Percentiles rank a stretch among this genome's conserved stretches.
These are phyloP conservation scores for Rattus norvegicus DNA, from an alignment of 2,113 vertebrate species.

Conservation along the genomic window GRCr8 NC_086021.1:187830001-187830500, in stretches of 20 bases:
- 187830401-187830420: neutral
- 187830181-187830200: accelerated
- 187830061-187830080: accelerated
- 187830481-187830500: neutral
- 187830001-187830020: neutral
- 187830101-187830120: neutral
- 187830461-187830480: neutral
- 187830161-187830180: neutral
- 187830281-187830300: accelerated
- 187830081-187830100: neutral
- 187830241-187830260: neutral
- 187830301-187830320: neutral
- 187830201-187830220: neutral
- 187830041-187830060: accelerated
- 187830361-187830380: neutral
- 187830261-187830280: neutral
- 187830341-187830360: neutral
- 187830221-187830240: neutral
- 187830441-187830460: neutral
- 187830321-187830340: neutral
- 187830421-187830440: neutral
- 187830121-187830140: neutral
- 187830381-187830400: neutral
- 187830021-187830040: accelerated
- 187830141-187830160: too few relatives aligned